Base-by-base conservation (phyloP, 1,140 invertebrate genomes). In the Caenorhabditis brenneri region DNA sequence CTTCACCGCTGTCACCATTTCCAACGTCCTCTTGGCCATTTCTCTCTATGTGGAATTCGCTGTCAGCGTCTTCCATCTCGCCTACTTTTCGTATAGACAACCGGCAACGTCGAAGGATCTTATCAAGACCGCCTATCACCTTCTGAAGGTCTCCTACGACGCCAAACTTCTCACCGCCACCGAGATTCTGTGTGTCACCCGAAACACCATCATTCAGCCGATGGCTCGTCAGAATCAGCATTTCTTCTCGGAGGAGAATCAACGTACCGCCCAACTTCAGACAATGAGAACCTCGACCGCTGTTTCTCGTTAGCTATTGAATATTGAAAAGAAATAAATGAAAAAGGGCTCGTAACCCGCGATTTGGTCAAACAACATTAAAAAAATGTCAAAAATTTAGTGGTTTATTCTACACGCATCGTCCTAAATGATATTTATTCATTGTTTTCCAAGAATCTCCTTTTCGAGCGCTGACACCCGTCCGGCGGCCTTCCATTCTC, bases 401-500 rank as follows among this genome's bases (percentile, higher is more conserved):
- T n/a, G n/a, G n/a, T n/a, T n/a, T n/a, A n/a, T n/a, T n/a, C n/a
- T n/a, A n/a, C n/a, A n/a, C n/a, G n/a, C n/a, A n/a, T n/a, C n/a
- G n/a, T n/a, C 36, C 6, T 33, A 2, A n/a, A 0, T 33, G 24
- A 6, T 42, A 42, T 24, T 12, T 19, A n/a, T 33, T 12, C 27
- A 42, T 16, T 74, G 36, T n/a, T 79, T 85, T n/a, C 83, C 82
- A n/a, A 86, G 85, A 58, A 85, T 65, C 53, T 85, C 69, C 24
- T 53, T 78, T n/a, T 84, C 39, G 24, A 86, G 29, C 5, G 78
- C 46, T 15, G 85, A 85, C 12, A 82, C 79, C 31, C 69, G 31
- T 29, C 85, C 85, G 33, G 46, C 81, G 9, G 79, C 79, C 53
- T 87, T 87, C 86, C 86, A 87, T 60, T 87, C 78, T 48, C 86